Evolutionary conservation across 2,888 invertebrate species (phyloP), one percentile per base, ranked within the genome.

Genomic region (Volucella inanis): DNA sequence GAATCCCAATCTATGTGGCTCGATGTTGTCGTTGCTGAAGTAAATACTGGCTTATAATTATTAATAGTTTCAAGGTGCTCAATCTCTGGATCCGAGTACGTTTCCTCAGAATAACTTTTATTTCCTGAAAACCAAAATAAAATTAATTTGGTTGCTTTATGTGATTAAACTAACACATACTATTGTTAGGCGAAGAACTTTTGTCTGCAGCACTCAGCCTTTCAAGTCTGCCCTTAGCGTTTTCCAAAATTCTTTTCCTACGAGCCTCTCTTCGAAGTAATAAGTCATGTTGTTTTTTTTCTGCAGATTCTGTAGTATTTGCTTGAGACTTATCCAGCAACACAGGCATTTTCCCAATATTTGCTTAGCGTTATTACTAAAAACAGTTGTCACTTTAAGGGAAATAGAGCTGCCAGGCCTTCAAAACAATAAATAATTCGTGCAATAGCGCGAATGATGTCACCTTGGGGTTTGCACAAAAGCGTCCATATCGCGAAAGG

Each of bases 21-120:
- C n/a, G 52, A 70, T 47, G 45, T 57, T 39, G 39, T 41, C 18
- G 18, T 2, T 41, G 41, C 41, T 52, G 67, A 18, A 12, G 62
- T 22, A 31, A 64, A 68, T 6, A 49, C 18, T 2, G 50, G 47
- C 10, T 62, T 71, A 39, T 71, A 75, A n/a, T 61, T 65, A 55
- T 38, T 67, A 11, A 79, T 22, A 39, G 61, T 64, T 68, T 85
- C 85, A 1, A 80, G 80, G 72, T 68, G 54, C 10, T 80, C 76
- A n/a, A 80, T 68, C 31, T 85, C 85, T 10, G 85, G 85, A 74
- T 85, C 80, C 1, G 85, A 72, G 41, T 72, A 85, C 3, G 45
- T 72, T 54, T 85, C 80, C 8, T 70, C 49, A 0, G 76, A 62
- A 11, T 77, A 50, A 39, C 49, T 70, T 38, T 47, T 70, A 57